These are phyloP conservation scores for Erithacus rubecula DNA, from an alignment of 2,797 vertebrate genomes.

Conservation along the genomic window DNA sequence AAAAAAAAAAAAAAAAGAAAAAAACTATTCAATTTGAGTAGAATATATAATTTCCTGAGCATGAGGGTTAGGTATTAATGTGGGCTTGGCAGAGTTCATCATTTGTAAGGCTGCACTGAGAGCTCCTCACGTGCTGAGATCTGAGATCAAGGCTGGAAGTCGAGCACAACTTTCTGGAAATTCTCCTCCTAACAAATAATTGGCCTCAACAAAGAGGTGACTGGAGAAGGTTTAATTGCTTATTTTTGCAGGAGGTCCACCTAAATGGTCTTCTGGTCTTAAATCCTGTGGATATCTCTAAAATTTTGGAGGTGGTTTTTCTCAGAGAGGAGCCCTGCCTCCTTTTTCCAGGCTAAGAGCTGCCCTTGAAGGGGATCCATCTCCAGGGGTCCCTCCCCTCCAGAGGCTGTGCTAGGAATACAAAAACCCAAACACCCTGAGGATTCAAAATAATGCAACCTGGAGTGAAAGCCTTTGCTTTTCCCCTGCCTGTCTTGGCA, in stretches of 20 bases:
- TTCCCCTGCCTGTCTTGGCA: neutral
- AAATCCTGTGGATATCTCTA: neutral
- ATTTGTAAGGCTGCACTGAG: neutral
- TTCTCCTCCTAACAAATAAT: neutral
- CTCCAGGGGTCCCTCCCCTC: neutral
- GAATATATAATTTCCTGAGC: slow-evolving; percentile 25
- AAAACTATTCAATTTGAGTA: neutral
- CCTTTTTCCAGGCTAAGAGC: neutral
- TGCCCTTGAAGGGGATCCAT: neutral
- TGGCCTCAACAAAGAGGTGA: neutral
- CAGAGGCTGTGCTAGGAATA: rapidly evolving
- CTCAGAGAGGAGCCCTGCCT: neutral
- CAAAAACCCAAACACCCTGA: neutral
- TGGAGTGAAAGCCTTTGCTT: neutral
- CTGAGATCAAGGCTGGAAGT: slow-evolving; percentile 25
- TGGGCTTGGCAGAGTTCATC: slow-evolving; percentile 22
- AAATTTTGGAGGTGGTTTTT: neutral
- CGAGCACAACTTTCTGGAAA: neutral
- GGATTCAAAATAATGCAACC: neutral
- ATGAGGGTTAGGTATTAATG: slow-evolving; percentile 12
- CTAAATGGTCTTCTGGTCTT: neutral
- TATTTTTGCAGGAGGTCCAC: neutral
- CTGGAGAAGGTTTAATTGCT: neutral
- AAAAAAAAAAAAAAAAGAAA: neutral
- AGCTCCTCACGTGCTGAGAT: slow-evolving; percentile 14